Conservation (phyloP, 2,113 vertebrate species). For the Atherinomorus stipes region DNA sequence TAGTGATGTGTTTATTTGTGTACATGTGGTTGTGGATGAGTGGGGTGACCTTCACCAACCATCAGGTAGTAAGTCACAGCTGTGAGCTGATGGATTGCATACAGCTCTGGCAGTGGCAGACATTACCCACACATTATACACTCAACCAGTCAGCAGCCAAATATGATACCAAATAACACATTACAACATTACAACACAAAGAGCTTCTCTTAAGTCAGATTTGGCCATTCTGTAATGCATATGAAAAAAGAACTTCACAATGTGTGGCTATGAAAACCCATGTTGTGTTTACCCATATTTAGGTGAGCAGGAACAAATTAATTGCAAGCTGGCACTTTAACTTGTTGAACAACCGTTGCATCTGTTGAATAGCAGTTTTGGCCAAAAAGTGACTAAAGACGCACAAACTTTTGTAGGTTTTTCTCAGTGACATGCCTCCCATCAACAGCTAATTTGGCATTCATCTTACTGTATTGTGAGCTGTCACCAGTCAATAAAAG, state of each 20-base stretch:
- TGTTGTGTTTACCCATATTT: background rate
- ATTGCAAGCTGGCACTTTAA: background rate
- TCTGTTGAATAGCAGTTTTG: constrained; percentile 5
- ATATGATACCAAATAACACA: background rate
- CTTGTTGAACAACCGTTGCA: constrained; percentile 4
- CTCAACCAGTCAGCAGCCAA: background rate
- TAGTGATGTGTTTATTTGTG: constrained; percentile 3
- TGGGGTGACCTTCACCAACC: constrained; percentile 55
- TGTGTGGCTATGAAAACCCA: background rate
- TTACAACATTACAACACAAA: background rate
- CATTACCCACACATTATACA: constrained; percentile 9
- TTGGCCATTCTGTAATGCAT: background rate
- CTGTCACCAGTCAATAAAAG: too few relatives aligned
- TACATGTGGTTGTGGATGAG: constrained; percentile 10
- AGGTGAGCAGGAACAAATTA: background rate
- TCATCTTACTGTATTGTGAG: too few relatives aligned
- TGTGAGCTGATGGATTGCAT: constrained; percentile 64
- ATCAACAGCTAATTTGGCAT: too few relatives aligned
- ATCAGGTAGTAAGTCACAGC: constrained; percentile 56
- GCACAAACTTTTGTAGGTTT: too few relatives aligned
- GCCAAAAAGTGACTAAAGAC: background rate
- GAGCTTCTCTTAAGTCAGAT: background rate
- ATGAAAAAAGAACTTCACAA: background rate
- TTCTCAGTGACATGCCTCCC: too few relatives aligned
- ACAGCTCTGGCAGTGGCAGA: constrained; percentile 38